These are phyloP conservation scores for Pachypeltis micranthus DNA, from an alignment of 1,140 invertebrate genomes.

Conservation along the genomic window DNA sequence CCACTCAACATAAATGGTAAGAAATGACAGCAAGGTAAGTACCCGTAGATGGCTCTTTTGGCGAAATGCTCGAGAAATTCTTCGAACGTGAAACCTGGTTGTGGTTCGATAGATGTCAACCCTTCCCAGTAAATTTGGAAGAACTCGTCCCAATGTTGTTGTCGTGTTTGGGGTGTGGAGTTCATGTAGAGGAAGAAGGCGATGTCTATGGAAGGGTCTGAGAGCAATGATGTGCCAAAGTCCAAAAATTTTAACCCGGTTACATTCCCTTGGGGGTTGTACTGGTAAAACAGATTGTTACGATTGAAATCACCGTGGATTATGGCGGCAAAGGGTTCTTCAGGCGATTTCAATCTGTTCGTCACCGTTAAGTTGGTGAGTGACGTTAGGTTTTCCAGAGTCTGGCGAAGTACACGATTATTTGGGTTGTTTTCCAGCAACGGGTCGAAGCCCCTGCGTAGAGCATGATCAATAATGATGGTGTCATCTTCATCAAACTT, in stretches of 20 bases:
- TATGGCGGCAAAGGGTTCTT: conserved; percentile 1
- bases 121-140: neutral
- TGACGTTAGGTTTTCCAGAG: neutral
- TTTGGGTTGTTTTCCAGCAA: neutral
- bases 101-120: neutral
- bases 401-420: neutral
- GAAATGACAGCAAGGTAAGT: neutral
- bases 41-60: neutral
- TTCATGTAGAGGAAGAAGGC: conserved; percentile 1
- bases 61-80: neutral
- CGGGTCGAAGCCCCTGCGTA: neutral
- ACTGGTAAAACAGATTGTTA: conserved; percentile 22
- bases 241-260: conserved; percentile 9
- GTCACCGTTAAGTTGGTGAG: neutral
- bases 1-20: conserved; percentile 5
- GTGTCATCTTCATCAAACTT: neutral
- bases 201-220: neutral
- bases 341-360: neutral
- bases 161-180: conserved; percentile 10
- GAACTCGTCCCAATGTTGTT: conserved; percentile 19
- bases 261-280: neutral
- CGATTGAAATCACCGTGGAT: conserved; percentile 38
- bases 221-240: neutral
- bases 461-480: neutral
- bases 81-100: neutral